Evolutionary conservation across 1,140 invertebrate species (phyloP).

Genomic region (Papilio dardanus): DNA sequence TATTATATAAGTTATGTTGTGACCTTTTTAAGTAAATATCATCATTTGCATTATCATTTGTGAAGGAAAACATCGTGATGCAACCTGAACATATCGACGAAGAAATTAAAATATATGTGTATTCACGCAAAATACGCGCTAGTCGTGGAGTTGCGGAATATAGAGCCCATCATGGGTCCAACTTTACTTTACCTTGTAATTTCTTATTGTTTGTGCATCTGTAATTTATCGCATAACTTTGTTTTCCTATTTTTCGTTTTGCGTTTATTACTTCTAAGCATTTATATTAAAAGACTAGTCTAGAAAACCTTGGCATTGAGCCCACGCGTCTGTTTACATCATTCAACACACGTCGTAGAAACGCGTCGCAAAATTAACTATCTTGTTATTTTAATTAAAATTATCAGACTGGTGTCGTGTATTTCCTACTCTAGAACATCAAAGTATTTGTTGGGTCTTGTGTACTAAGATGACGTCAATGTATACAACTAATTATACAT

Average conservation of each 20-base stretch:
- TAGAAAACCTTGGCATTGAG: slow-evolving; percentile 30
- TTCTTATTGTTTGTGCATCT: background rate
- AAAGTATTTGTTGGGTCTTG: background rate
- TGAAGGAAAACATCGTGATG: too few relatives aligned
- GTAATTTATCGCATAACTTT: background rate
- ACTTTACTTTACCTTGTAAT: too few relatives aligned
- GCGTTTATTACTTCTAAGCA: background rate
- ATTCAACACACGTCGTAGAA: background rate
- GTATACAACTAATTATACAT: slow-evolving; percentile 58
- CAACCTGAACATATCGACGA: too few relatives aligned
- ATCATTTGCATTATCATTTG: too few relatives aligned
- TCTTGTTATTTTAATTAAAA: slow-evolving; percentile 21
- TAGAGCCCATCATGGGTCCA: too few relatives aligned
- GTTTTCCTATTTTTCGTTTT: background rate
- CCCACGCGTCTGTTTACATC: slow-evolving; percentile 30
- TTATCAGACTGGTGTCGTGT: background rate
- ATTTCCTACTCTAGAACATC: slow-evolving; percentile 6
- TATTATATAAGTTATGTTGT: background rate
- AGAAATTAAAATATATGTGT: too few relatives aligned
- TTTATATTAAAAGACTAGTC: background rate
- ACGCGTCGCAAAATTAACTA: slow-evolving; percentile 16
- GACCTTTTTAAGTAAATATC: too few relatives aligned
- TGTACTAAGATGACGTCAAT: slow-evolving; percentile 42
- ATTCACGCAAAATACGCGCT: too few relatives aligned
- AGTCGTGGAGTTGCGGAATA: too few relatives aligned